Evolutionary conservation across 2,113 vertebrate genomes (phyloP).

Genomic region (Anseranas semipalmata): DNA sequence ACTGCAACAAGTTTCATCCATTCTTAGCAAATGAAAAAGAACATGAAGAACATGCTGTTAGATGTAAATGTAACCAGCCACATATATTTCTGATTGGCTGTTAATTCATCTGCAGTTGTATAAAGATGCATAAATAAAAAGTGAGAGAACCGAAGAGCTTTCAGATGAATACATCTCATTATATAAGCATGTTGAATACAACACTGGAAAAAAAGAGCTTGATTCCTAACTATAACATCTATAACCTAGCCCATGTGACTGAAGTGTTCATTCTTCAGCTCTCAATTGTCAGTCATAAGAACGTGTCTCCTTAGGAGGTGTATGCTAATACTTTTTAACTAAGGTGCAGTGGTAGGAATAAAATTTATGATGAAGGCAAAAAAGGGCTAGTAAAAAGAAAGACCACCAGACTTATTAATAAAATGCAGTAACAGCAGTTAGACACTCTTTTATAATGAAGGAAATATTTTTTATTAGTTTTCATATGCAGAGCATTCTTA

Average conservation of each 20-base stretch:
- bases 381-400: not conserved
- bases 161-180: not conserved
- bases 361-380: not conserved
- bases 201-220: not conserved
- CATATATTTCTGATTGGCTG: not conserved
- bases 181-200: not conserved
- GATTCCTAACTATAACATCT: accelerated
- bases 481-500: not conserved
- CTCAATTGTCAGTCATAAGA: not conserved
- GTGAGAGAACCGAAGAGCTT: not conserved
- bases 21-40: not conserved
- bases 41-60: not conserved
- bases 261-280: not conserved
- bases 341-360: not conserved
- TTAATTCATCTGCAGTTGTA: not conserved
- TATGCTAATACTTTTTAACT: not conserved
- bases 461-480: not conserved
- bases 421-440: not conserved
- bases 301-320: not conserved
- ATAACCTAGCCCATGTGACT: not conserved
- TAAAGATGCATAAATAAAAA: not conserved
- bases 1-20: not conserved
- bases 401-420: not conserved
- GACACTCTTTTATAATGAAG: not conserved
- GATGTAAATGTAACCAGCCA: not conserved